phyloP scores from a whole-genome alignment of 2,888 invertebrate genomes.

The Allacma fusca region DNA sequence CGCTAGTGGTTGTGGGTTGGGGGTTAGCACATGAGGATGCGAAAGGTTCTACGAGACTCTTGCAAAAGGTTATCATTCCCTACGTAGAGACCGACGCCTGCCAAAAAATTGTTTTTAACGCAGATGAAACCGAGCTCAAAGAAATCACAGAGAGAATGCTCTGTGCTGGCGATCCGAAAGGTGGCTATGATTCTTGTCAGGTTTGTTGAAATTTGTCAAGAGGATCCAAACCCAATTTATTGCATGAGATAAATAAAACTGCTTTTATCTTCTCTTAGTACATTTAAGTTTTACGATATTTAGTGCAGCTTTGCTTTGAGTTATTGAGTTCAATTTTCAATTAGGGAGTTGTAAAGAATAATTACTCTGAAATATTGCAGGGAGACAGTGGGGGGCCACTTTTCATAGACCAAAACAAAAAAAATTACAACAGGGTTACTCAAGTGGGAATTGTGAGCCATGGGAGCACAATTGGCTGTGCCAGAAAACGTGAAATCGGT shows the following conservation, averaged over 20 bases:
- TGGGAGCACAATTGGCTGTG: background rate
- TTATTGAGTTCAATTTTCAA: no score
- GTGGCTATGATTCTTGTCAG: constrained; percentile 41
- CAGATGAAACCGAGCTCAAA: no score
- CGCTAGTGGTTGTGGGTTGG: constrained; percentile 47
- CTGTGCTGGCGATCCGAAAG: constrained; percentile 43
- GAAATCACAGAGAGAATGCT: constrained; percentile 43
- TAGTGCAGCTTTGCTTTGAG: no score
- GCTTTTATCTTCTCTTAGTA: no score
- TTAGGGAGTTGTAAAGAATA: background rate
- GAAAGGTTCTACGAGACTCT: constrained; percentile 51
- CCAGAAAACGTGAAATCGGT: background rate
- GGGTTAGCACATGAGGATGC: constrained; percentile 45
- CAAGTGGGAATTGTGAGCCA: background rate
- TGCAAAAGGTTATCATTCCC: constrained; percentile 57
- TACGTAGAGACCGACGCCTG: constrained; percentile 47
- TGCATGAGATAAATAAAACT: constrained; percentile 6
- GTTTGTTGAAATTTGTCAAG: constrained; percentile 2
- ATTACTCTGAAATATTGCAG: background rate
- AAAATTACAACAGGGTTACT: background rate
- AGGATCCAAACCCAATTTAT: background rate
- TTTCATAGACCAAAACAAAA: background rate
- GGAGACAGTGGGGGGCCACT: constrained; percentile 3
- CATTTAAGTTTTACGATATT: no score
- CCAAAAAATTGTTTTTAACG: constrained; percentile 20